A percentile compares a stretch with the other conserved stretches of the same genome.
phyloP scores from a whole-genome alignment of 2,888 invertebrate species.

The Prosopocoilus inquinatus region DNA sequence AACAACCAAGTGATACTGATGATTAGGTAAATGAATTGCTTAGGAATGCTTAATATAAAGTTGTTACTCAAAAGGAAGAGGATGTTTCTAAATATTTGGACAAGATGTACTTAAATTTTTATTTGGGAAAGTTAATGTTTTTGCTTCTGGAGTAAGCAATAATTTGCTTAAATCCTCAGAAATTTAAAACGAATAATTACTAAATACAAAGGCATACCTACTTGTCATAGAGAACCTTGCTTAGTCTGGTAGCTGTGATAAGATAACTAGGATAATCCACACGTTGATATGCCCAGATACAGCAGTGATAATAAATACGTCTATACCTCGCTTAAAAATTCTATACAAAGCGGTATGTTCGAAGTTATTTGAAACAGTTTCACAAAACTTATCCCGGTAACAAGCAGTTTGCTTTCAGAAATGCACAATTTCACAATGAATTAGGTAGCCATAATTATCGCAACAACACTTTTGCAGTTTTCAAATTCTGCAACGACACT shows the following conservation, averaged over 20 bases:
- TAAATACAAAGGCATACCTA: slow-evolving; percentile 7
- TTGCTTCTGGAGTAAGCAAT: no score
- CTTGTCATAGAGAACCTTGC: slow-evolving; percentile 14
- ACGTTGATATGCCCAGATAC: slow-evolving; percentile 15
- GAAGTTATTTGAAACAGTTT: not conserved
- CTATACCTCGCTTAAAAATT: no score
- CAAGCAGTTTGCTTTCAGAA: not conserved
- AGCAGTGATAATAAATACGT: slow-evolving; percentile 8
- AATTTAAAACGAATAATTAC: no score
- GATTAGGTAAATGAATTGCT: no score
- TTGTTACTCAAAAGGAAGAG: no score
- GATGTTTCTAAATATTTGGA: no score
- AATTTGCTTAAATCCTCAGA: no score
- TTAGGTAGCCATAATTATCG: not conserved
- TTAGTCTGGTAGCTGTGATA: slow-evolving; percentile 24
- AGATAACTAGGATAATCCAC: slow-evolving; percentile 28
- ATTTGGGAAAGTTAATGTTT: no score
- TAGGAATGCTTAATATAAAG: no score
- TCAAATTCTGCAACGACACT: not conserved
- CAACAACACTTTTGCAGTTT: not conserved
- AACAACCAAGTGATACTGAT: no score
- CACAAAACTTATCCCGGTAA: not conserved
- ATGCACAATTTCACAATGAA: not conserved
- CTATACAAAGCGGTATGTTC: not conserved
- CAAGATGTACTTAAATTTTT: no score